Evolutionary conservation across 2,888 invertebrate genomes (phyloP).

Genomic region (Tetranychus piercei): DNA sequence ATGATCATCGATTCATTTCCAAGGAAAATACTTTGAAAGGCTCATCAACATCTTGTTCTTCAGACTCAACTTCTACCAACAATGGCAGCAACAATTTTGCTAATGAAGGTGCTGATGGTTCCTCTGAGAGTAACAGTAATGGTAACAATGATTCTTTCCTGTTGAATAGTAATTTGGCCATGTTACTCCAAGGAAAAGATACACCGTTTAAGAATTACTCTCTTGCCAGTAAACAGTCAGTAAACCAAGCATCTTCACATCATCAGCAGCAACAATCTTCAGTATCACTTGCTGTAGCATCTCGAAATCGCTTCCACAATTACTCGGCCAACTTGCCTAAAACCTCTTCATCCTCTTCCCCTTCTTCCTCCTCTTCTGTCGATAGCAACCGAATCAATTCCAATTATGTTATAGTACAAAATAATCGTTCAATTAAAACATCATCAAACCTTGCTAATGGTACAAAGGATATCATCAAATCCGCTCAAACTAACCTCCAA

Average conservation of each 20-base stretch:
- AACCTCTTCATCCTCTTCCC: not conserved
- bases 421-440: not conserved
- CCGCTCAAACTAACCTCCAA: not conserved
- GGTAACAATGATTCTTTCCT: not conserved
- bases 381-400: constrained; percentile 4
- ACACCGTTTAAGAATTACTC: not conserved
- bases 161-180: constrained; percentile 11
- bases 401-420: constrained; percentile 9
- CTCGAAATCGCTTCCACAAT: constrained; percentile 1
- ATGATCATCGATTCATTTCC: not conserved
- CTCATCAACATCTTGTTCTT: not conserved
- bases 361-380: not conserved
- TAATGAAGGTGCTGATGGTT: not conserved
- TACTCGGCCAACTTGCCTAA: not conserved
- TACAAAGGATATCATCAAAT: constrained; percentile 1
- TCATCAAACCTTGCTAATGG: not conserved
- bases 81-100: not conserved
- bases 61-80: not conserved
- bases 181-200: constrained; percentile 11
- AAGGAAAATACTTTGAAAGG: not conserved
- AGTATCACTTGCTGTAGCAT: not conserved
- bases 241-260: not conserved
- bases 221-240: not conserved
- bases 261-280: not conserved
- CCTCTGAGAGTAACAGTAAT: not conserved